Evolutionary conservation across 1,140 invertebrate genomes (phyloP), one percentile per base, ranked within the genome.

Genomic region (Phenacoccus solenopsis): DNA sequence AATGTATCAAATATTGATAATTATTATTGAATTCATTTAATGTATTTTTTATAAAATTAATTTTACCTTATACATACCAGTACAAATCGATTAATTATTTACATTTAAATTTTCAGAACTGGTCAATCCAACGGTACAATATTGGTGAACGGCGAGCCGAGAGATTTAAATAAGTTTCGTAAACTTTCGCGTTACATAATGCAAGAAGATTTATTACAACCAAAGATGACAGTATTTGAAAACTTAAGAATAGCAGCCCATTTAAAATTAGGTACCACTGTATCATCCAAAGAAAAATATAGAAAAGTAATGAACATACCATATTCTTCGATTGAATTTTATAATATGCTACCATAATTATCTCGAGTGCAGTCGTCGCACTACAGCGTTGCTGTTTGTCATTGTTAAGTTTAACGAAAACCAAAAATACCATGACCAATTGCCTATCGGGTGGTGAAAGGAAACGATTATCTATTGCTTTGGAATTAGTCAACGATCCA

Each of bases 401-500:
- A 49, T 49, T 49, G 70, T 76, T 91, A 56, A 82, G 87, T 75
- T 78, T 91, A 68, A 80, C 75, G 22, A 82, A 81, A 68, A 81
- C 86, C 0, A 81, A 78, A 70, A 81, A 92, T 71, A 96, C 93
- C 0, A 77, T 84, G 25, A 87, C 88, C 0, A 82, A 85, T 61
- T 83, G 81, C 64, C 80, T 98, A 1, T 97, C 94, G 0, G 95
- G 95, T 0, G 96, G 96, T 0, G 94, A 98, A 79, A 85, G 85
- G 68, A 98, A 98, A 78, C 82, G 95, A 28, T 80, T 98, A 5
- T 92, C 91, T 0, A 94, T 98, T 32, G 95, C 94, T 7, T 77
- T 96, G 24, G 95, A 98, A 80, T 82, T 98, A 12, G 82, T 98
- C 16, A 94, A 96, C 79, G 97, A 98, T 80, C 96, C 96, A n/a